These are phyloP conservation scores for Rhodinocichla rosea DNA, from an alignment of 2,113 vertebrate genomes.

Conservation along the genomic window DNA sequence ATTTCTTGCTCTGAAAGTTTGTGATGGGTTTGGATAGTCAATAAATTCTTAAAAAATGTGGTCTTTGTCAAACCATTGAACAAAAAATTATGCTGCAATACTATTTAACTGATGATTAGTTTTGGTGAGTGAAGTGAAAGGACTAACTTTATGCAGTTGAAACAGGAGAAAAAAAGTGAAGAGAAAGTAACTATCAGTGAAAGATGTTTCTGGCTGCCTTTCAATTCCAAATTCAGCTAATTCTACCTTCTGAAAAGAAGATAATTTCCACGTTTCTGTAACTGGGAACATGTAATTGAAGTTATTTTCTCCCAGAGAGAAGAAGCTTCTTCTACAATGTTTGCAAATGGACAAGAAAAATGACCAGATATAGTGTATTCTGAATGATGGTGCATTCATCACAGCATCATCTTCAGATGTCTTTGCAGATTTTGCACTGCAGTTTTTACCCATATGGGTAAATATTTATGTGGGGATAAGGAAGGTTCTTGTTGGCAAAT, in stretches of 20 bases:
- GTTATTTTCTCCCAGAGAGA: conserved; percentile 72
- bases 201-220: conserved; percentile 68
- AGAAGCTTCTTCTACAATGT: conserved; percentile 64
- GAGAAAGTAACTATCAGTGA: conserved; percentile 59
- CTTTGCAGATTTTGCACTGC: conserved; percentile 23
- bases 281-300: conserved; percentile 76
- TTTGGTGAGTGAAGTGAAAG: conserved; percentile 2
- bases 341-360: conserved; percentile 69
- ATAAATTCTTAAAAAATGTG: not conserved
- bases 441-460: not conserved
- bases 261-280: conserved; percentile 75
- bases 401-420: conserved; percentile 7
- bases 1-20: conserved; percentile 23
- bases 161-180: not conserved
- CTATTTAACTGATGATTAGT: not conserved
- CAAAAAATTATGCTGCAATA: not conserved
- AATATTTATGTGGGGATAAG: not conserved
- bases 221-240: conserved; percentile 72
- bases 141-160: conserved; percentile 54
- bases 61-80: not conserved
- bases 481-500: not conserved
- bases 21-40: not conserved
- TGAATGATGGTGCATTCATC: conserved; percentile 48
- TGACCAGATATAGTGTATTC: conserved; percentile 26
- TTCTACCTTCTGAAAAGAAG: conserved; percentile 78